A percentile compares a stretch with the other conserved stretches of the same genome.
Conservation (phyloP, 1,140 invertebrate genomes). For the Zaprionus africanus region DNA sequence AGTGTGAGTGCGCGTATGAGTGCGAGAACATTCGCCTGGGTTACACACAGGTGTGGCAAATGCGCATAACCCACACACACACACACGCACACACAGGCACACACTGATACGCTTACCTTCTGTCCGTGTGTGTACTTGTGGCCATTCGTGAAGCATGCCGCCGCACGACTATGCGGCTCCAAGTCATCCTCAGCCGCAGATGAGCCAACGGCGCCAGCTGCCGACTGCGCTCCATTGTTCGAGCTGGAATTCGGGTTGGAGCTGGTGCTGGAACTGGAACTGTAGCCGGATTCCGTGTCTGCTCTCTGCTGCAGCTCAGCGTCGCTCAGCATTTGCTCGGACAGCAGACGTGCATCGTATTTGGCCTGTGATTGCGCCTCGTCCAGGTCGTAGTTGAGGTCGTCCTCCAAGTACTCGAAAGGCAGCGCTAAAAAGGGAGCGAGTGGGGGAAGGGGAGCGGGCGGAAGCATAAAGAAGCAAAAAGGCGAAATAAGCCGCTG, state of each 20-base stretch:
- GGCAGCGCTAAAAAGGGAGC: conserved; percentile 50
- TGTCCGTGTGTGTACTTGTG: conserved; percentile 82
- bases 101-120: conserved; percentile 65
- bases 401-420: conserved; percentile 78
- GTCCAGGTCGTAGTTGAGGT: conserved; percentile 80
- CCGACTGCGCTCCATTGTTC: conserved; percentile 15
- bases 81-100: conserved; percentile 7
- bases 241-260: conserved; percentile 29
- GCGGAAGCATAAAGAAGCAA: conserved; percentile 30
- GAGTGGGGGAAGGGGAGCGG: no score
- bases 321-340: conserved; percentile 79
- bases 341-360: conserved; percentile 82
- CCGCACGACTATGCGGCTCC: conserved; percentile 78
- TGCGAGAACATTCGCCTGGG: not conserved
- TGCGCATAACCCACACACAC: not conserved
- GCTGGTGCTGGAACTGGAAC: conserved; percentile 23
- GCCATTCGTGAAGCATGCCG: conserved; percentile 77
- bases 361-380: conserved; percentile 81
- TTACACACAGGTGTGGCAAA: conserved; percentile 32
- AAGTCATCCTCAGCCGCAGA: conserved; percentile 66
- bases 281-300: conserved; percentile 33
- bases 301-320: conserved; percentile 59
- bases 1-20: conserved; percentile 3
- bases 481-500: conserved; percentile 58
- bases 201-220: conserved; percentile 13